Evolutionary conservation across 2,797 vertebrate genomes (phyloP).

Genomic region (Tokudaia muenninki): DNA sequence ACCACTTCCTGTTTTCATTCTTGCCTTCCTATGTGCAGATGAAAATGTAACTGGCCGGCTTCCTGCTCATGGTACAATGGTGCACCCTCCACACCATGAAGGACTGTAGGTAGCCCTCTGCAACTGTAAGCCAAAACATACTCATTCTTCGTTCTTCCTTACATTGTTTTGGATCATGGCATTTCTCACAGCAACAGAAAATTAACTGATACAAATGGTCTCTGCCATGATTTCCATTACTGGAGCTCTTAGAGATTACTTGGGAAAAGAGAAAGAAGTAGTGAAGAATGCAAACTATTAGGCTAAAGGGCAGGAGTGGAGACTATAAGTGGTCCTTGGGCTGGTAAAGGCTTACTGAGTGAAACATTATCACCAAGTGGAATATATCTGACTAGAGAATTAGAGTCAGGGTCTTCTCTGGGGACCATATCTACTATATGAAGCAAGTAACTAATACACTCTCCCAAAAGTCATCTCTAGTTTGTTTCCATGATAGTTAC

Average conservation of each 20-base stretch:
- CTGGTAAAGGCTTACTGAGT: background rate
- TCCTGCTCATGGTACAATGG: background rate
- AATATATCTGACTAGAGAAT: background rate
- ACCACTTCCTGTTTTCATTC: background rate
- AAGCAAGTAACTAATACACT: background rate
- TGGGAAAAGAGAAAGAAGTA: background rate
- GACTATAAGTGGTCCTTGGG: background rate
- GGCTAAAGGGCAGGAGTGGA: background rate
- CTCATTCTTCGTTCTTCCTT: background rate
- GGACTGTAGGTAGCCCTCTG: background rate
- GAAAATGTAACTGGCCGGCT: background rate
- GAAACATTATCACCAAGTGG: background rate
- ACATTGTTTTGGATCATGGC: background rate
- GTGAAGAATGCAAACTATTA: background rate
- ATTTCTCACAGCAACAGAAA: background rate
- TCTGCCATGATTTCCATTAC: background rate
- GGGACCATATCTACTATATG: background rate
- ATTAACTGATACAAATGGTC: background rate
- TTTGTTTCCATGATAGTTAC: background rate
- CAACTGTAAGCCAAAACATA: background rate
- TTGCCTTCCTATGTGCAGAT: background rate
- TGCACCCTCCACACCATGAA: no score
- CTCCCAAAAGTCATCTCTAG: background rate
- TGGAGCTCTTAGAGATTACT: background rate
- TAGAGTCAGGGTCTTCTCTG: background rate